phyloP scores from a whole-genome alignment of 2,797 vertebrate species.

The Myotis planiceps region DNA sequence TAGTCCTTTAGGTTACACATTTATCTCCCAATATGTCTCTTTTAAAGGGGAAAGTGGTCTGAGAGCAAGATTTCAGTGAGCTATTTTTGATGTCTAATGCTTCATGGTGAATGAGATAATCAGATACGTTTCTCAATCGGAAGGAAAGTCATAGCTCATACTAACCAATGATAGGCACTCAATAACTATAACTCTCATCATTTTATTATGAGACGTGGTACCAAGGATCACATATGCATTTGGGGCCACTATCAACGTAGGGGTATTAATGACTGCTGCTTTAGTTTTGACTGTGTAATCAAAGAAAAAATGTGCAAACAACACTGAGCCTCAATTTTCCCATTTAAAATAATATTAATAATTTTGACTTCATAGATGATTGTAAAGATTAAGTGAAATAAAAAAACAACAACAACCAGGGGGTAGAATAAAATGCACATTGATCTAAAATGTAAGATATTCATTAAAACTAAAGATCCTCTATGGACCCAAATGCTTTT shows the following conservation, averaged over 20 bases:
- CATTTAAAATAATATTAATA: neutral
- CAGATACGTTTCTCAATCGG: neutral
- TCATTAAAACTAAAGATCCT: neutral
- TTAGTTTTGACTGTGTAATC: neutral
- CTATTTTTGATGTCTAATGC: slow-evolving; percentile 19
- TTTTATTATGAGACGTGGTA: neutral
- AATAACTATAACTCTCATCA: neutral
- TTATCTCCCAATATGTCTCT: neutral
- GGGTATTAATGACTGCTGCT: neutral
- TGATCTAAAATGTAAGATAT: neutral
- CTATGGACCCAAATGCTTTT: neutral
- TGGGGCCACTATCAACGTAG: neutral
- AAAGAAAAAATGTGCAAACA: slow-evolving; percentile 20
- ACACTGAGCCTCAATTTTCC: neutral
- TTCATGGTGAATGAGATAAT: slow-evolving; percentile 39
- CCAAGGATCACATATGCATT: neutral
- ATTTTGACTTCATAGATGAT: neutral
- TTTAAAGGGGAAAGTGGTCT: slow-evolving; percentile 33
- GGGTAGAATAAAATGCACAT: neutral
- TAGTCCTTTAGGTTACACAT: slow-evolving; percentile 19
- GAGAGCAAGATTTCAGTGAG: slow-evolving; percentile 23
- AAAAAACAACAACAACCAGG: neutral
- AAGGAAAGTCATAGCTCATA: neutral
- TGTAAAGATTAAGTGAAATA: neutral
- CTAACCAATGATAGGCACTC: neutral